A percentile compares a stretch with the other conserved stretches of the same genome.
Evolutionary conservation across 2,888 invertebrate genomes (phyloP).

Genomic region (Pseudococcus jackbeardsleyi): DNA sequence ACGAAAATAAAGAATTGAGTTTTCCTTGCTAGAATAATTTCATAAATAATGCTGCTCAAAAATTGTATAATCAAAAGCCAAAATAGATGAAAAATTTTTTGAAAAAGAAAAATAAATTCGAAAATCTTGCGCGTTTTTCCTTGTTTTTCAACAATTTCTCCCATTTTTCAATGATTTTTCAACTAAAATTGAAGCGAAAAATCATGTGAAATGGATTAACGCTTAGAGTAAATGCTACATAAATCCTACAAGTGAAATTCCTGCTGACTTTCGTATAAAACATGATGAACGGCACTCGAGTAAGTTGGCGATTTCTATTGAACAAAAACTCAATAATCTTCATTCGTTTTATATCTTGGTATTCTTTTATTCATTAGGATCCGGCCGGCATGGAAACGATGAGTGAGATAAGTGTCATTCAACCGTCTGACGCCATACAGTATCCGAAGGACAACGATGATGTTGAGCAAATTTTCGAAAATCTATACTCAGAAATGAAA

Average conservation of each 20-base stretch:
- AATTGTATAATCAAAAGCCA: too few relatives aligned
- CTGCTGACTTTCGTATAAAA: neutral
- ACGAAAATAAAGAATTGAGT: neutral
- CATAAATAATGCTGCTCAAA: neutral
- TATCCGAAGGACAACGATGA: neutral
- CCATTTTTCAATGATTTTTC: neutral
- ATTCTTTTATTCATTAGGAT: neutral
- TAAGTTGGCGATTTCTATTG: neutral
- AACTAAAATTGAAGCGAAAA: too few relatives aligned
- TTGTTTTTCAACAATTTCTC: neutral
- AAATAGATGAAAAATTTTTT: neutral
- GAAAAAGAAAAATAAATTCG: neutral
- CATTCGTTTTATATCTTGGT: neutral
- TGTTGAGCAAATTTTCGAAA: slow-evolving; percentile 31
- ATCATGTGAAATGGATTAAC: neutral
- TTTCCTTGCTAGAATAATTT: neutral
- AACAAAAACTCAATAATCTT: neutral
- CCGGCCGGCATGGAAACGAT: neutral
- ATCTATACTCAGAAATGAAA: neutral
- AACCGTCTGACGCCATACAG: neutral
- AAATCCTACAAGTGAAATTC: neutral
- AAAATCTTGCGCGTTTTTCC: neutral
- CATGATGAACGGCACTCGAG: slow-evolving; percentile 26
- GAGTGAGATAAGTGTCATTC: neutral
- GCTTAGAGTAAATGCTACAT: neutral